phyloP scores from a whole-genome alignment of 2,888 invertebrate genomes.

The Nephrocerus scutellatus region DNA sequence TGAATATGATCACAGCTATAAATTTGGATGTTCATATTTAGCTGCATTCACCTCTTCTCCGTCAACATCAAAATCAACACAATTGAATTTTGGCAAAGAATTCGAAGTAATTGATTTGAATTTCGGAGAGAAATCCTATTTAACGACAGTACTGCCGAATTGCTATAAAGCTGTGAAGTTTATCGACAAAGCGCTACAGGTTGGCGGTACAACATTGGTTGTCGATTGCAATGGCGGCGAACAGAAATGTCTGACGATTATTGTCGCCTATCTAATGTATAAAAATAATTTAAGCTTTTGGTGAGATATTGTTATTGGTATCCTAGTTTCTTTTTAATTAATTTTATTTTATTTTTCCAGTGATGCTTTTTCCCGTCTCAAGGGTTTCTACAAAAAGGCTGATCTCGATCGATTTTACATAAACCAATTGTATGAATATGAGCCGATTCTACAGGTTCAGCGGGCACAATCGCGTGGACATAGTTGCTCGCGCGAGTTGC shows the following conservation, averaged over 20 bases:
- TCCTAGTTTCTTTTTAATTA: too few species aligned
- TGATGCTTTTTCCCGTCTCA: conserved; percentile 34
- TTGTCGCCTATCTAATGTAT: conserved; percentile 38
- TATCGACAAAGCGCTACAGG: conserved; percentile 32
- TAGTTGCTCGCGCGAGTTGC: conserved; percentile 35
- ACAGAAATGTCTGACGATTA: conserved; percentile 36
- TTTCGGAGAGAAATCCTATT: conserved; percentile 35
- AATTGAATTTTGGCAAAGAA: conserved; percentile 25
- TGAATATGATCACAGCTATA: conserved; percentile 3
- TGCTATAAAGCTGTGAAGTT: conserved; percentile 37
- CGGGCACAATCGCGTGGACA: conserved; percentile 34
- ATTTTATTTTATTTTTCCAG: conserved; percentile 21
- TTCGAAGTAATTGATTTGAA: conserved; percentile 34
- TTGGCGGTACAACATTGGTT: conserved; percentile 30
- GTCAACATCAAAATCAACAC: not conserved
- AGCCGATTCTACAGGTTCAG: conserved; percentile 40
- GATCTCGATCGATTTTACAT: conserved; percentile 36
- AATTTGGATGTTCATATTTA: conserved; percentile 15
- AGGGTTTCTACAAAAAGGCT: conserved; percentile 32
- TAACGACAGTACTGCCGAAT: conserved; percentile 36
- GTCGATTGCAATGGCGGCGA: conserved; percentile 35
- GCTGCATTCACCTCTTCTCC: conserved; percentile 4
- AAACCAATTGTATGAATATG: conserved; percentile 38
- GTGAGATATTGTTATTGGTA: conserved; percentile 25
- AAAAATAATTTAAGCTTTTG: conserved; percentile 35